Evolutionary conservation across 2,113 vertebrate species (phyloP).

Genomic region (Candoia aspera): DNA sequence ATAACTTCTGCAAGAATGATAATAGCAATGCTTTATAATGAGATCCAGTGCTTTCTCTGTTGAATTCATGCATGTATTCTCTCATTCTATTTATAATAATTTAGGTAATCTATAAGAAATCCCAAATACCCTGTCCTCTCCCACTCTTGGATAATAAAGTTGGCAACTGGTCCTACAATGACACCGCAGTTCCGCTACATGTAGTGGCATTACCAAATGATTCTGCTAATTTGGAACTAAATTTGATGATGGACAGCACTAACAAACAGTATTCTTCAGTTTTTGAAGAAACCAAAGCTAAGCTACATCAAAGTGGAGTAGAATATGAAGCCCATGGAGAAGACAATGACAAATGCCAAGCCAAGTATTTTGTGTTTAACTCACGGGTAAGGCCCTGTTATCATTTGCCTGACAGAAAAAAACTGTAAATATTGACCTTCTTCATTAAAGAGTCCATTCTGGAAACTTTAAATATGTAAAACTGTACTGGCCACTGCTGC

Average conservation of each 20-base stretch:
- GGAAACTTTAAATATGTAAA: not conserved
- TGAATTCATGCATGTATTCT: not conserved
- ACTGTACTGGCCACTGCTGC: not conserved
- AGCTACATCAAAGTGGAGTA: constrained; percentile 65
- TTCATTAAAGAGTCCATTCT: not conserved
- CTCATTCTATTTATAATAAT: constrained; percentile 16
- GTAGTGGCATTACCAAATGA: constrained; percentile 70
- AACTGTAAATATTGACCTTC: not conserved
- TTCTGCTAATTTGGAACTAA: constrained; percentile 67
- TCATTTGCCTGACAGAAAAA: not conserved
- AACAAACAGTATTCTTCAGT: constrained; percentile 64
- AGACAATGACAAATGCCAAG: constrained; percentile 83
- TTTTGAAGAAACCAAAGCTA: constrained; percentile 63
- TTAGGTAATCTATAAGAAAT: constrained; percentile 97
- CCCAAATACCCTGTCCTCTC: constrained; percentile 90
- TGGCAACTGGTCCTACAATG: constrained; percentile 79
- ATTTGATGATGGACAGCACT: constrained; percentile 83
- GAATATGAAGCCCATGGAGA: constrained; percentile 77
- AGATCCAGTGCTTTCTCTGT: not conserved
- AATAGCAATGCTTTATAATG: not conserved
- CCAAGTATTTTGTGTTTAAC: constrained; percentile 95
- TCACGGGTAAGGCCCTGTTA: constrained; percentile 81
- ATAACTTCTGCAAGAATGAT: not conserved
- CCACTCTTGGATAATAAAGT: constrained; percentile 73
- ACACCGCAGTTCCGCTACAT: constrained; percentile 73